Conservation (phyloP, 2,888 invertebrate genomes). For the Biston betularia region DNA sequence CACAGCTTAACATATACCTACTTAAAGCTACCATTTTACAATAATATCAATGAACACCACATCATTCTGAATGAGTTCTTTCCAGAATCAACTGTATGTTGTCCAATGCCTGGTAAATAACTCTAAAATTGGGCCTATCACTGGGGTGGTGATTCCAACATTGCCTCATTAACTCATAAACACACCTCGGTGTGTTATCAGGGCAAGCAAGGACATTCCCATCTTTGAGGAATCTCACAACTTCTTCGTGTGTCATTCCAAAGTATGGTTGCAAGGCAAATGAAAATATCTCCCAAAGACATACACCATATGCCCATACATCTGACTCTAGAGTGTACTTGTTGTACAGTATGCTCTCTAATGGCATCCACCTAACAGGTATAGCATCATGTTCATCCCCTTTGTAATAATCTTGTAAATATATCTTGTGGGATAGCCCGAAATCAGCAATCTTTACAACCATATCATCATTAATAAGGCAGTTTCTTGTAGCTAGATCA, state of each 20-base stretch:
- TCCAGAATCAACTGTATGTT: conserved; percentile 86
- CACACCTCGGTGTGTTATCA: conserved; percentile 94
- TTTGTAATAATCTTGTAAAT: conserved; percentile 97
- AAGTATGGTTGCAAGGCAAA: conserved; percentile 98
- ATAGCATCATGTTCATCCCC: conserved; percentile 98
- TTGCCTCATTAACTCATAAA: conserved; percentile 96
- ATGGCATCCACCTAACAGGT: conserved; percentile 99
- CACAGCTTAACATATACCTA: conserved; percentile 32
- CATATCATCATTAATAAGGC: conserved; percentile 97
- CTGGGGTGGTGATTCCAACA: conserved; percentile 96
- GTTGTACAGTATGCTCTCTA: conserved; percentile 98
- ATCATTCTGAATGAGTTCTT: conserved; percentile 76
- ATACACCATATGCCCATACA: conserved; percentile 99
- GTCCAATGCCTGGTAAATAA: conserved; percentile 92
- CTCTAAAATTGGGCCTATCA: conserved; percentile 94
- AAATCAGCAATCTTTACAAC: conserved; percentile 99
- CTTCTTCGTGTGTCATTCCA: conserved; percentile 98
- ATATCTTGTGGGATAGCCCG: conserved; percentile 97
- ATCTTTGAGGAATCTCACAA: conserved; percentile 97
- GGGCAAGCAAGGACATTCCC: conserved; percentile 96
- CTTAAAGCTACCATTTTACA: conserved; percentile 33
- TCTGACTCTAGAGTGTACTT: conserved; percentile 98
- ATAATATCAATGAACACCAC: conserved; percentile 17
- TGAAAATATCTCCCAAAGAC: conserved; percentile 98
- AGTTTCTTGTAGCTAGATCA: conserved; percentile 98